A percentile compares a stretch with the other conserved stretches of the same genome.
Conservation (phyloP, 2,888 invertebrate genomes). For the Drosophila falleni region DNA sequence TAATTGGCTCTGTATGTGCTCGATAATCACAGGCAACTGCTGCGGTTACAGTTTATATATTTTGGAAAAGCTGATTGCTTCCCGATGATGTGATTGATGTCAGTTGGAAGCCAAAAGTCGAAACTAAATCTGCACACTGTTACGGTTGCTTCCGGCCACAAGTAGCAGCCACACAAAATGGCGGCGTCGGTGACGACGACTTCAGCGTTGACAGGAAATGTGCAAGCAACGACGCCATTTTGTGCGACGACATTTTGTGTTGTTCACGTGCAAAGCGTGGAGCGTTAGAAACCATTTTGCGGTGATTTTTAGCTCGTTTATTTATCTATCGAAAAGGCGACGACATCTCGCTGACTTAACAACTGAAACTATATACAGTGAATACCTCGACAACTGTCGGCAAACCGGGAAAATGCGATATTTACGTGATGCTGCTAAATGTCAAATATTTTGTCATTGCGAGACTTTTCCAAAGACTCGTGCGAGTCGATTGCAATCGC, state of each 20-base stretch:
- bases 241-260: conserved; percentile 60
- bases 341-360: conserved; percentile 11
- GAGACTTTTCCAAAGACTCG: conserved; percentile 1
- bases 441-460: conserved; percentile 76
- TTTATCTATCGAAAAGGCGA: conserved; percentile 48
- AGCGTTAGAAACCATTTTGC: conserved; percentile 57
- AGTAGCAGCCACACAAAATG: conserved; percentile 25
- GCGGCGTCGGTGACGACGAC: conserved; percentile 21
- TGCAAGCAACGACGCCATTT: conserved; percentile 61
- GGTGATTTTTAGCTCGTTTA: conserved; percentile 78
- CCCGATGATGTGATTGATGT: conserved; percentile 59
- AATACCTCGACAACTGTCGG: conserved; percentile 10
- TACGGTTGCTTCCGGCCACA: conserved; percentile 54
- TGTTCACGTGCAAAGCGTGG: conserved; percentile 47
- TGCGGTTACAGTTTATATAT: conserved; percentile 40
- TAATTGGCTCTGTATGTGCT: conserved; percentile 49
- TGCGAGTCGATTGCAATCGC: conserved; percentile 47
- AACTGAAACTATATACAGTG: conserved; percentile 20
- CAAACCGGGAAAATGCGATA: conserved; percentile 33
- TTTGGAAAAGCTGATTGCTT: conserved; percentile 26
- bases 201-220: conserved; percentile 52
- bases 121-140: conserved; percentile 57
- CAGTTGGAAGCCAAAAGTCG: conserved; percentile 64
- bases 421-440: conserved; percentile 77
- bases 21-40: conserved; percentile 46